Base-by-base conservation (phyloP, 2,888 invertebrate species). In the Mactromeris polynyma region DNA sequence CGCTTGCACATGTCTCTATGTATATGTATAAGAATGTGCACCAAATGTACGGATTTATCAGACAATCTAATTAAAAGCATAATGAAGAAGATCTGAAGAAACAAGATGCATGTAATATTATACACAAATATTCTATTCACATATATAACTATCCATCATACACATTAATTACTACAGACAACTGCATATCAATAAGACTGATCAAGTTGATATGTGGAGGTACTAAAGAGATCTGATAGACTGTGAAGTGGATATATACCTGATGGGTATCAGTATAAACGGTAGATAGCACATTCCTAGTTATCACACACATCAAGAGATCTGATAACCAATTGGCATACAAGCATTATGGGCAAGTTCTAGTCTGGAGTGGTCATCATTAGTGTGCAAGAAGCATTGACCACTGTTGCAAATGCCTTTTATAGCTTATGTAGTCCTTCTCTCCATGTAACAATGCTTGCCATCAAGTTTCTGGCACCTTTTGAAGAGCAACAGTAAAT, bases 191-290 rank as follows among this genome's bases (percentile, higher is more conserved):
- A 64, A 64, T 64, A 64, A 64, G 9, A 64, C n/a, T 64, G 58
- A 64, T 64, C 26, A 21, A n/a, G 58, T 26, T 64, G 58, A 58
- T 58, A 58, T 17, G 19, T 17, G 17, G 9, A 54, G 21, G 58
- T 64, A 64, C 58, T 64, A 64, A 64, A 64, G n/a, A 64, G 21
- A 64, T n/a, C 2, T 26, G 19, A 21, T 26, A n/a, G 26, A n/a
- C 26, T n/a, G 58, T 64, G 58, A 64, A n/a, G 58, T 26, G 7
- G 26, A 26, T 64, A 64, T n/a, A 2, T 26, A n/a, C 58, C 21
- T 64, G 58, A 64, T 64, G 26, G 58, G 26, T 26, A 64, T 64
- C 58, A n/a, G n/a, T 64, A 64, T 64, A n/a, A n/a, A 64, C 58
- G 14, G 11, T 17, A 51, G 51, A 51, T 51, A 51, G 19, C 51